A percentile compares a stretch with the other conserved stretches of the same genome.
Evolutionary conservation across 1,140 invertebrate species (phyloP).

Genomic region (Magallana angulata): DNA sequence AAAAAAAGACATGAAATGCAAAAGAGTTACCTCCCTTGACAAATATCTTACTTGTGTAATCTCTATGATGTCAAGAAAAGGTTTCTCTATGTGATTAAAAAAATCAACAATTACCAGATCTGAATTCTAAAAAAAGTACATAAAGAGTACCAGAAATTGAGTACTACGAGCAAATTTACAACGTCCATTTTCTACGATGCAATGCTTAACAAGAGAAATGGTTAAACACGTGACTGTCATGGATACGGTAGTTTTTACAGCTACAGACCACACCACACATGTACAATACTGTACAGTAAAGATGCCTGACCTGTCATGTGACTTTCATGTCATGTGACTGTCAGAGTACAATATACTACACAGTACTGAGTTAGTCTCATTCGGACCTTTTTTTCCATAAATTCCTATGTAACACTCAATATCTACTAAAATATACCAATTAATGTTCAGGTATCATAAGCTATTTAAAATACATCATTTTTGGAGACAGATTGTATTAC

Average conservation of each 20-base stretch:
- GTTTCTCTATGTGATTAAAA: background rate
- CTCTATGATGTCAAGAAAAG: background rate
- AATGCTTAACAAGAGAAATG: background rate
- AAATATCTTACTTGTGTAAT: background rate
- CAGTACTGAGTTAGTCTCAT: too few species aligned
- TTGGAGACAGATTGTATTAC: too few species aligned
- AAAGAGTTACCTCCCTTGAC: slow-evolving; percentile 7
- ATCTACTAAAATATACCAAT: too few species aligned
- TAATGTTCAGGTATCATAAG: too few species aligned
- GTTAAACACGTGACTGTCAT: background rate
- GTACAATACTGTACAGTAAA: slow-evolving; percentile 19
- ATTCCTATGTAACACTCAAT: too few species aligned
- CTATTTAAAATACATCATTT: too few species aligned
- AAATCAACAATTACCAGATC: background rate
- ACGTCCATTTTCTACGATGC: background rate
- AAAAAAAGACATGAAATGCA: background rate
- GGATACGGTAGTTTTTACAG: background rate
- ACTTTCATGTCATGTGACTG: too few species aligned
- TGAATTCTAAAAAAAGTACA: too few species aligned
- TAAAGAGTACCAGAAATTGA: too few species aligned
- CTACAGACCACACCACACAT: background rate
- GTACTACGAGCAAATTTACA: background rate
- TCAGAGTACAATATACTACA: too few species aligned
- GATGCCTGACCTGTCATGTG: background rate
- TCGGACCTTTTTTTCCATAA: too few species aligned